phyloP scores from a whole-genome alignment of 2,888 invertebrate species.

The Leptopilina drosophilae region DNA sequence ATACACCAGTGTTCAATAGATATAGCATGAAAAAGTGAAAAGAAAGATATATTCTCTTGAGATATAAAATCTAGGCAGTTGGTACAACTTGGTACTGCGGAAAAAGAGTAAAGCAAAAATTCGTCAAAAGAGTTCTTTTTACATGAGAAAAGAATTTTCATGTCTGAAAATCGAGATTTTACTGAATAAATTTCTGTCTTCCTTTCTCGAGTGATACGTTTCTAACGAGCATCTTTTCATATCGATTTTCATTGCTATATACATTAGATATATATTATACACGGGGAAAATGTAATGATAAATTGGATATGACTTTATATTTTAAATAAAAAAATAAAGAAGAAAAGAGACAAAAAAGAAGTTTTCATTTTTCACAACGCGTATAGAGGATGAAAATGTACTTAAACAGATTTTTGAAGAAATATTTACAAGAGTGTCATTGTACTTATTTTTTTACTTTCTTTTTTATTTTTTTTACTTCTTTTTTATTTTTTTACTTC shows the following conservation, averaged over 20 bases:
- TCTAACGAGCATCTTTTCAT: not conserved
- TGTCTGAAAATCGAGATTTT: conserved; percentile 7
- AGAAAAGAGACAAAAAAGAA: not conserved
- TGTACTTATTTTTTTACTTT: too few relatives aligned
- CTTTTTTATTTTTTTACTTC: too few relatives aligned
- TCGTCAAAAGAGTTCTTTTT: conserved; percentile 2
- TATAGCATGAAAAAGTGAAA: not conserved
- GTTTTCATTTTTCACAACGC: not conserved
- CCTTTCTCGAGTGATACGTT: not conserved
- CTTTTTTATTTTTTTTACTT: too few relatives aligned
- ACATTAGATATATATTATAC: too few relatives aligned
- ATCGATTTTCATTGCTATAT: not conserved
- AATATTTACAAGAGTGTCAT: too few relatives aligned
- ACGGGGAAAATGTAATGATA: not conserved
- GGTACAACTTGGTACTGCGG: not conserved
- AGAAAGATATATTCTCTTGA: not conserved
- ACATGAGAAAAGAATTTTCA: conserved; percentile 15
- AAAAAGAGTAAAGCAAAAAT: conserved; percentile 8
- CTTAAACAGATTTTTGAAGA: too few relatives aligned
- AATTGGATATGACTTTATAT: conserved; percentile 5
- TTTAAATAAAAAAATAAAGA: not conserved
- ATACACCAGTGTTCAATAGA: too few relatives aligned
- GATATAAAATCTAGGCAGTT: conserved; percentile 6
- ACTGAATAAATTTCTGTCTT: conserved; percentile 4
- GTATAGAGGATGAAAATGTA: too few relatives aligned